A percentile compares a stretch with the other conserved stretches of the same genome.
These are phyloP conservation scores for Mormyrus iriodes DNA, from an alignment of 2,113 vertebrate genomes.

Conservation along the genomic window DNA sequence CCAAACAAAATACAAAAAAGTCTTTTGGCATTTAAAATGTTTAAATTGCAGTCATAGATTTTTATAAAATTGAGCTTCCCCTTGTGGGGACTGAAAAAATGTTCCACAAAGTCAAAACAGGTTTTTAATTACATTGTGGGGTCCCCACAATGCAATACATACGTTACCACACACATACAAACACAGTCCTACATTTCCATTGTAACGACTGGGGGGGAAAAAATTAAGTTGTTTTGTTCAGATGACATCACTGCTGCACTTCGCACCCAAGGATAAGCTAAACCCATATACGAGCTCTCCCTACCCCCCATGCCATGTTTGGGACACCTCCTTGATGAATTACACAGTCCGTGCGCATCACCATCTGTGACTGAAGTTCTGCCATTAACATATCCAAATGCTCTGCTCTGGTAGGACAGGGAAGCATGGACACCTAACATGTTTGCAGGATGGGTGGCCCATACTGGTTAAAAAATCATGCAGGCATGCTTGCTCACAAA, in stretches of 20 bases:
- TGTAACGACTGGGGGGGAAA: not conserved
- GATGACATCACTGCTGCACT: constrained; percentile 19
- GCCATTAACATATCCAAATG: not conserved
- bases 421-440: not conserved
- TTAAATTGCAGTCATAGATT: not conserved
- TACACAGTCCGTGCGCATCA: not conserved
- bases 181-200: not conserved
- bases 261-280: not conserved
- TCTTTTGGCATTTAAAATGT: not conserved
- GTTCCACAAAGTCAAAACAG: not conserved
- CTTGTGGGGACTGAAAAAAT: not conserved
- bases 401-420: not conserved
- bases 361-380: not conserved
- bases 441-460: not conserved
- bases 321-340: not conserved
- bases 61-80: not conserved
- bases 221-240: not conserved
- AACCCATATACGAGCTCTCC: not conserved
- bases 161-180: not conserved
- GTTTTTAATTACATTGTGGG: not conserved
- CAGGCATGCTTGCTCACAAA: not conserved
- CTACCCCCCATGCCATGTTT: not conserved
- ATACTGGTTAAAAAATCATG: not conserved
- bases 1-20: not conserved
- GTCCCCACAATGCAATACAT: not conserved